Base-by-base conservation (phyloP, 2,113 vertebrate species). In the Lontra canadensis region DNA sequence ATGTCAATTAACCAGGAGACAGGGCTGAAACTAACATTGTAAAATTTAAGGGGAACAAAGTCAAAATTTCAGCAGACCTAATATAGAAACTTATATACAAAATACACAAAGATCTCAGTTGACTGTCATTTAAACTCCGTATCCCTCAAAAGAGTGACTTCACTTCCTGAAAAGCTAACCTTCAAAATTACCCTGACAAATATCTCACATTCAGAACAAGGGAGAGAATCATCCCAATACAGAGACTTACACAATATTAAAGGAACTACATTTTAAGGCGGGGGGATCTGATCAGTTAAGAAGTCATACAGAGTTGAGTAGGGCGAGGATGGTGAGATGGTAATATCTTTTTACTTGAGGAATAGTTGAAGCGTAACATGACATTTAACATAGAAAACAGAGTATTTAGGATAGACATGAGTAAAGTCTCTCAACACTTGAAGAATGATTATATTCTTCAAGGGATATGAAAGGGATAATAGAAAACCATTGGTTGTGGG, bases 161-260 rank as follows among this genome's bases (percentile, higher is more conserved):
- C 69, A 95, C 96, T 96, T 87, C 76, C 61, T 67, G 82, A 78
- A 31, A 0, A 82, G 13, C 36, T 93, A 84, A 85, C 6, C 67
- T 6, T 71, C 59, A 91, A 89, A 90, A 92, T 92, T 83, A 76
- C 71, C 36, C 23, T 84, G 49, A 82, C 76, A 95, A 97, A 87
- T 25, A 92, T 25, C 44, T 69, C 94, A 23, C 10, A 96, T 52
- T 26, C 74, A 92, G 21, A 91, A 71, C 21, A 78, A 78, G 20
- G 10, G 6, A 78, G 31, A 96, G n/a, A 84, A 78, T 39, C 5
- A 31, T 93, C 4, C 25, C 23, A 34, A 39, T 31, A 17, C 65
- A 20, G 13, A 88, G 7, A 95, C 17, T 78, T 81, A 36, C 15
- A 84, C 18, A 94, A n/a, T 78, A 95, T 76, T 73, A 42, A 0